Evolutionary conservation across 2,888 invertebrate species (phyloP), one percentile per base, ranked within the genome.

Genomic region (Neoitamus cyanurus): DNA sequence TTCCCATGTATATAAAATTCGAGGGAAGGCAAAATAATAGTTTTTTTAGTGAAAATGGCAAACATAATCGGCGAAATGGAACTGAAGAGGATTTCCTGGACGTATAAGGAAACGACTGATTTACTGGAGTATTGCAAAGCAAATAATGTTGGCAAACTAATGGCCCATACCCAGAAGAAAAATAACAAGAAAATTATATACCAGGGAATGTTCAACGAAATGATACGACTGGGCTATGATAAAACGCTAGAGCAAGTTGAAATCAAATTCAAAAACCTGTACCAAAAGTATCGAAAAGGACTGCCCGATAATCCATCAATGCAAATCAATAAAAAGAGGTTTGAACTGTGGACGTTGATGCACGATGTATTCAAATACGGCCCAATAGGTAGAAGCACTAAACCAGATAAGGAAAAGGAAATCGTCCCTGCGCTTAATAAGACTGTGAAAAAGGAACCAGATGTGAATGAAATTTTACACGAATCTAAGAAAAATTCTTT

Each of bases 201-300:
- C 20, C 34, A 75, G 9, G 83, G 58, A 34, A 75, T 83, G 28
- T 30, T 34, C n/a, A 46, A 46, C n/a, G 73, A 83, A 58, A 75
- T 83, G 73, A 5, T 30, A 1, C 42, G 30, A 4, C 75, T 73
- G 34, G 83, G 83, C 0, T 58, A 73, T 25, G 58, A 70, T 4
- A 83, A 83, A 36, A 72, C 73, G 15, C 6, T 73, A 9, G 73
- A 83, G 28, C 83, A 83, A 34, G 48, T 75, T 11, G 20, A 75
- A 4, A 37, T 83, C 13, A 83, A 83, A 58, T 83, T 73, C 34
- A 83, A 83, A 75, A 83, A 83, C 58, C 36, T 83, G 0, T 83
- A 73, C 11, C 46, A 48, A 13, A 73, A 73, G 30, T 83, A 83
- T 15, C 46, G 46, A 25, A 48, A 46, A 11, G 83, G 42, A 36